Conservation (phyloP, 2,888 invertebrate species). For the Lucinisca nassula region DNA sequence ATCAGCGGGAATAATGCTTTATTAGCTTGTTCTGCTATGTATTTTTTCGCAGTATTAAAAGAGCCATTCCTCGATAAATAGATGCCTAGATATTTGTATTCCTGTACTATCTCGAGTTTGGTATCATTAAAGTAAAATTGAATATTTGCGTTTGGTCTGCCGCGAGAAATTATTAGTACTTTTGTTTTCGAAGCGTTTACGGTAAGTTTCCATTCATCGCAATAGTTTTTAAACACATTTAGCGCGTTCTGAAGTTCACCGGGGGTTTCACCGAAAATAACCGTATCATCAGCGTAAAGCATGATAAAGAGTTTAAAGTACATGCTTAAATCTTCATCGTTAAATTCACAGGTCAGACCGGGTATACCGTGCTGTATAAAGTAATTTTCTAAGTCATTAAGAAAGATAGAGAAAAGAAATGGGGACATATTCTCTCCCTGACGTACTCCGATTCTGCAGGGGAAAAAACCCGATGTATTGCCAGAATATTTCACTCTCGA, state of each 20-base stretch:
- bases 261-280: constrained; percentile 18
- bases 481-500: neutral
- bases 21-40: neutral
- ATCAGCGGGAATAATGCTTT: constrained; percentile 2
- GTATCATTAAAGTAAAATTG: neutral
- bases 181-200: constrained; percentile 24
- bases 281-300: constrained; percentile 43
- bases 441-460: neutral
- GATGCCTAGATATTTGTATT: constrained; percentile 20
- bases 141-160: neutral
- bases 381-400: neutral
- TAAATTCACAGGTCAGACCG: neutral
- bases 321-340: neutral
- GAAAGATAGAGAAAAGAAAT: neutral
- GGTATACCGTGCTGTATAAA: neutral
- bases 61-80: constrained; percentile 5
- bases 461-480: neutral
- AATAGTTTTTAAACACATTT: constrained; percentile 22
- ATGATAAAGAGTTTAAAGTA: neutral
- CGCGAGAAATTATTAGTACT: neutral
- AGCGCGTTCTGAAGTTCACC: constrained; percentile 1
- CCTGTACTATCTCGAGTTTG: neutral
- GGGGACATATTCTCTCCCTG: neutral
- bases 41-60: constrained; percentile 14
- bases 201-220: constrained; percentile 37